Percentiles rank a stretch among this genome's conserved stretches.
These are phyloP conservation scores for Neoarius graeffei DNA, from an alignment of 2,113 vertebrate species.

Conservation along the genomic window DNA sequence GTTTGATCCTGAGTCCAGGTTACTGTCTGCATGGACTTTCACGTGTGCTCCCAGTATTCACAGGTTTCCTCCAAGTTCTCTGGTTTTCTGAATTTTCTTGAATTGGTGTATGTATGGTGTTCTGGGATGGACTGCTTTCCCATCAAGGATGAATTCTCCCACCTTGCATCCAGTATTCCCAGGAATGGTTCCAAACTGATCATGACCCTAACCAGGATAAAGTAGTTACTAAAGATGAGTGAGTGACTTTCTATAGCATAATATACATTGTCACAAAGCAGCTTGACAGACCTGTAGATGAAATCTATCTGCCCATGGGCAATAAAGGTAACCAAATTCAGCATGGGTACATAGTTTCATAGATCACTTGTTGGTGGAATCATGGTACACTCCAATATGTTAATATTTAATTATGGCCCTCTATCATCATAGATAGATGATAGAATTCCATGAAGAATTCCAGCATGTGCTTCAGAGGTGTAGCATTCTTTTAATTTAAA, in stretches of 20 bases:
- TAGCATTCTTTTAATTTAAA: not conserved
- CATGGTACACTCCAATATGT: not conserved
- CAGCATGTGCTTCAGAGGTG: not conserved
- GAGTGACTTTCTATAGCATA: not conserved
- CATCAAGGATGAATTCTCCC: not conserved
- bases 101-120: not conserved
- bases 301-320: not conserved
- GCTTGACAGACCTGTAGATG: not conserved
- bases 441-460: not conserved
- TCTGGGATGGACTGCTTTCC: not conserved
- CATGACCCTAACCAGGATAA: not conserved
- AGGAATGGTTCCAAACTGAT: not conserved
- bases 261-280: not conserved
- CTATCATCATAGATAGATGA: not conserved
- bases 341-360: not conserved
- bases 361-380: not conserved
- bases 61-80: too few relatives aligned
- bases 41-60: not conserved
- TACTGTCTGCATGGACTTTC: too few relatives aligned
- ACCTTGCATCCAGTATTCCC: not conserved
- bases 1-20: too few relatives aligned
- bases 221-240: not conserved
- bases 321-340: not conserved
- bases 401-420: not conserved
- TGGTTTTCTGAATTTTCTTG: too few relatives aligned